phyloP scores from a whole-genome alignment of 1,140 invertebrate genomes.

The Akabosia matsudoensis region DNA sequence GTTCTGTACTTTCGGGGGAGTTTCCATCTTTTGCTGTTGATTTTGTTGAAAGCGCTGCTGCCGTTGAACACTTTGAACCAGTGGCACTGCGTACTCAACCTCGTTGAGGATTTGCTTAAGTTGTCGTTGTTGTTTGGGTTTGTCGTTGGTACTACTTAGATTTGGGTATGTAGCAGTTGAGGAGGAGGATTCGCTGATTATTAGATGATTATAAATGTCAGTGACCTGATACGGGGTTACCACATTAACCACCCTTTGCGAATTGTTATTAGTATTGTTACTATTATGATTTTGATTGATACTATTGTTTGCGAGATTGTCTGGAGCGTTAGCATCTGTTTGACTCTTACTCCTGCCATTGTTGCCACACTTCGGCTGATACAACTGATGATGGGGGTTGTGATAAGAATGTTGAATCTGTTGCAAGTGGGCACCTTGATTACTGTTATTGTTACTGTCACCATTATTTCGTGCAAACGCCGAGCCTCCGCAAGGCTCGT shows the following conservation, averaged over 20 bases:
- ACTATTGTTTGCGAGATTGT: constrained; percentile 23
- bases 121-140: neutral
- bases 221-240: constrained; percentile 41
- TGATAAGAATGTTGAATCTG: constrained; percentile 9
- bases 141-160: neutral
- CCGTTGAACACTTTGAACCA: constrained; percentile 8
- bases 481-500: neutral
- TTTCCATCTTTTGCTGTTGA: neutral
- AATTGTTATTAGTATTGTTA: neutral
- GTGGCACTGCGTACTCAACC: constrained; percentile 22
- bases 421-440: neutral
- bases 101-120: neutral
- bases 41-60: neutral
- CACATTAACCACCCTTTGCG: constrained; percentile 36
- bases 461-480: neutral
- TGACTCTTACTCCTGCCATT: constrained; percentile 20
- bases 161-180: neutral
- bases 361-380: constrained; percentile 1
- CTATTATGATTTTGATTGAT: neutral
- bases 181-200: neutral
- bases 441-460: neutral
- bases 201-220: constrained; percentile 22
- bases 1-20: neutral
- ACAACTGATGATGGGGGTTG: neutral
- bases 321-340: constrained; percentile 7